Conservation (phyloP, 2,888 invertebrate genomes). For the Patella caerulea region DNA sequence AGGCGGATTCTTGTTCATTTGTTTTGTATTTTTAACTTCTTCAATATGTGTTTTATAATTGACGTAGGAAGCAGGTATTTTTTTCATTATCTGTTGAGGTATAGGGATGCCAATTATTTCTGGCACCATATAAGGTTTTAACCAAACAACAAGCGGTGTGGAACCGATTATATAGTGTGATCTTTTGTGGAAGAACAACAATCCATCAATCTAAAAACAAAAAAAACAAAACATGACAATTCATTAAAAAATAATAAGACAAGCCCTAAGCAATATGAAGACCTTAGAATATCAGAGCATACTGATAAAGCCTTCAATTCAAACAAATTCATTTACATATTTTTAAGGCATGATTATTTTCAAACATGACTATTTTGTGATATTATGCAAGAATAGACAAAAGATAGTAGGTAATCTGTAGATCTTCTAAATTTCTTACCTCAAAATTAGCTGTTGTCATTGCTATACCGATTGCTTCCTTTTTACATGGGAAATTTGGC, state of each 20-base stretch:
- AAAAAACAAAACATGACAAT: conserved; percentile 44
- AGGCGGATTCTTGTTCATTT: not conserved
- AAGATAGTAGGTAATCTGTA: no score
- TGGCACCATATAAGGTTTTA: conserved; percentile 89
- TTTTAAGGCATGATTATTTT: no score
- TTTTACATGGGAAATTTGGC: conserved; percentile 62
- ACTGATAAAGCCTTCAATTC: no score
- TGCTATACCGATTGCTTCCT: conserved; percentile 47
- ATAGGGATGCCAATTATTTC: conserved; percentile 79
- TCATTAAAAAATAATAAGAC: no score
- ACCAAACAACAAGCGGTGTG: conserved; percentile 93
- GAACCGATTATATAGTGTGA: conserved; percentile 84
- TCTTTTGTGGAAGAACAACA: conserved; percentile 90
- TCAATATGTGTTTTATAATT: conserved; percentile 56
- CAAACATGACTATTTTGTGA: no score
- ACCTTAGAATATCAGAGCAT: no score
- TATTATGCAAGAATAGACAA: no score
- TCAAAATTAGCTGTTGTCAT: conserved; percentile 46
- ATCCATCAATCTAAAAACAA: conserved; percentile 80
- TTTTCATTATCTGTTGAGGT: conserved; percentile 51
- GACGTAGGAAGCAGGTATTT: conserved; percentile 54
- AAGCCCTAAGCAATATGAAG: no score
- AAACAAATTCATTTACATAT: no score
- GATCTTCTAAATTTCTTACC: conserved; percentile 29
- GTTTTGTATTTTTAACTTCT: conserved; percentile 30